Evolutionary conservation across 2,797 vertebrate species (phyloP).

Genomic region (Fratercula arctica): DNA sequence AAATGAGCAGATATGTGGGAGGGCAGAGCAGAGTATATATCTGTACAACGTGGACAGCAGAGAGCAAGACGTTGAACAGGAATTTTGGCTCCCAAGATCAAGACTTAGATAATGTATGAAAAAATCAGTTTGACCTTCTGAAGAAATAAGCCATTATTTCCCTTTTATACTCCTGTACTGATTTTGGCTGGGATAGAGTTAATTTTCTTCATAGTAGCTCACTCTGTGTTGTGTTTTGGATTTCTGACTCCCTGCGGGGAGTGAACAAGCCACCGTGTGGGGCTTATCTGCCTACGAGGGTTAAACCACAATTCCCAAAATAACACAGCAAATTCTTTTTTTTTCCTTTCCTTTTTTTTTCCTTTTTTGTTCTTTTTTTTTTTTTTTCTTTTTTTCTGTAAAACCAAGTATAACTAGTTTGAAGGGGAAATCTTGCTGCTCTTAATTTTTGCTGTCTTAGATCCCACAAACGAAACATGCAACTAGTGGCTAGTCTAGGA

Average conservation of each 20-base stretch:
- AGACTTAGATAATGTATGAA: neutral
- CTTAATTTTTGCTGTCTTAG: neutral
- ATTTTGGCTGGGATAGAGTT: neutral
- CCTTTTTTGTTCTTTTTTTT: fast-evolving
- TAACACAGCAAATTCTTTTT: neutral
- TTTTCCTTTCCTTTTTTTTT: fast-evolving
- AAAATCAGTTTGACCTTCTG: neutral
- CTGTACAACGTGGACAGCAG: neutral
- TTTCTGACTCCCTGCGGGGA: neutral
- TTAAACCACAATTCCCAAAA: neutral
- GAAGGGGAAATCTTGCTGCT: neutral
- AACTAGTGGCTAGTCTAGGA: neutral
- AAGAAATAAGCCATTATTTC: neutral
- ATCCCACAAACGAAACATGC: neutral
- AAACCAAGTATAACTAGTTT: neutral
- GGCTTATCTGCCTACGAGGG: neutral
- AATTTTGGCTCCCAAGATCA: neutral
- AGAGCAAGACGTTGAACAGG: neutral
- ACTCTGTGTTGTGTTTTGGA: neutral
- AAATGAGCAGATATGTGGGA: fast-evolving
- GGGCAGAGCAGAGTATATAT: neutral
- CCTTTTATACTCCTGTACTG: neutral
- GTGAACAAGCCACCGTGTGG: fast-evolving
- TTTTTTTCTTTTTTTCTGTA: neutral
- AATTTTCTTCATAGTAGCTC: neutral